A percentile compares a stretch with the other conserved stretches of the same genome.
phyloP scores from a whole-genome alignment of 2,888 invertebrate genomes.

The Coleophora flavipennella region DNA sequence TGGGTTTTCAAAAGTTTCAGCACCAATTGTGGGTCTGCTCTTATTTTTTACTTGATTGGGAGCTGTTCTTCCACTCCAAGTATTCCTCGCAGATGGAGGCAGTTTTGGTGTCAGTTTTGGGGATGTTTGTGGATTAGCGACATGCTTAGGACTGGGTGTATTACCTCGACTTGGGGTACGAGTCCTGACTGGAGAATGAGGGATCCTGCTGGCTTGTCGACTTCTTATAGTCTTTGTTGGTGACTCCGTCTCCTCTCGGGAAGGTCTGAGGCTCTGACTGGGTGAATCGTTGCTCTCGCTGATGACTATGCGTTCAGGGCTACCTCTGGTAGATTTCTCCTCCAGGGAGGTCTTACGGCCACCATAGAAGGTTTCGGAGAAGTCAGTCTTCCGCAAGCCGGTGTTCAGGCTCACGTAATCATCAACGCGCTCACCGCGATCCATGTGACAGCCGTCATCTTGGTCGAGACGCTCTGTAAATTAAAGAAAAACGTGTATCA shows the following conservation, averaged over 20 bases:
- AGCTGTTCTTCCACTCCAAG: constrained; percentile 80
- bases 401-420: constrained; percentile 79
- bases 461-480: constrained; percentile 77
- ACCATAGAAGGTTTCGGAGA: constrained; percentile 75
- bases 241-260: constrained; percentile 47
- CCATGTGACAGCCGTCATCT: constrained; percentile 57
- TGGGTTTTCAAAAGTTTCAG: constrained; percentile 63
- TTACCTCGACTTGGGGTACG: constrained; percentile 47
- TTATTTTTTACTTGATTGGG: constrained; percentile 52
- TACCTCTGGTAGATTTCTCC: constrained; percentile 52
- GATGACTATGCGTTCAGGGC: constrained; percentile 54
- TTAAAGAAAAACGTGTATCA: constrained; percentile 1
- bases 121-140: constrained; percentile 50
- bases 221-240: constrained; percentile 52
- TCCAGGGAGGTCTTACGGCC: constrained; percentile 59
- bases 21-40: constrained; percentile 49
- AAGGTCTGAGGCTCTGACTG: constrained; percentile 51
- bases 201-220: constrained; percentile 59
- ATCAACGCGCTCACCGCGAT: constrained; percentile 51
- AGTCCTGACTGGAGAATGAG: constrained; percentile 58
- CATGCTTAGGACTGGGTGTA: constrained; percentile 63
- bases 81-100: constrained; percentile 74
- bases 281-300: constrained; percentile 56
- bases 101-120: constrained; percentile 52
- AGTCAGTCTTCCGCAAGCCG: constrained; percentile 80